Conservation (phyloP, 2,888 invertebrate genomes). For the Chironomus riparius region DNA sequence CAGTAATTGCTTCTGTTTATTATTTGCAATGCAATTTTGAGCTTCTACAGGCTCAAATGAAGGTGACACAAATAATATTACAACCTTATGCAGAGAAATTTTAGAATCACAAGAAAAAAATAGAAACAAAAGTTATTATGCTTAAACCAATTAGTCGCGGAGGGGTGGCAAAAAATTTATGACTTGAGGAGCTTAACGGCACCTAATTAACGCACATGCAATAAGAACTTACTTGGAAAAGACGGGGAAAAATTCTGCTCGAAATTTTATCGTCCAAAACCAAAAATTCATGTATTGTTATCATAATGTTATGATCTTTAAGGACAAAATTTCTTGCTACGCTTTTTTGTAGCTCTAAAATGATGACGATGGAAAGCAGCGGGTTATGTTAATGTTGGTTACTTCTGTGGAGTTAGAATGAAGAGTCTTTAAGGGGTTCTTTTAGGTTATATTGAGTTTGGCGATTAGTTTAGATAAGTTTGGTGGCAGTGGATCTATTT, state of each 20-base stretch:
- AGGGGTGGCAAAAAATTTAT: conserved; percentile 1
- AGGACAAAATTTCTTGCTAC: too few relatives aligned
- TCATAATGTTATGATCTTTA: background rate
- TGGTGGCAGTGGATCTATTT: too few relatives aligned
- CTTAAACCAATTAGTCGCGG: conserved; percentile 14
- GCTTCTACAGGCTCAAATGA: too few relatives aligned
- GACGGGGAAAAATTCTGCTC: background rate
- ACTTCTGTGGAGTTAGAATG: too few relatives aligned
- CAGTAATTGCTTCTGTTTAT: too few relatives aligned
- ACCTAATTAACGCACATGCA: conserved; percentile 22
- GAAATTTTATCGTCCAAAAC: background rate
- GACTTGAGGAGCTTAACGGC: background rate
- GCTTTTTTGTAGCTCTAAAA: too few relatives aligned
- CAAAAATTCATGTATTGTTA: background rate
- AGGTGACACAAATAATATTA: background rate
- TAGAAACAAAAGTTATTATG: background rate
- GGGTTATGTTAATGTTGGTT: too few relatives aligned
- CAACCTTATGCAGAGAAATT: background rate
- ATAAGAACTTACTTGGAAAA: background rate
- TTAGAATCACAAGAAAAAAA: background rate
- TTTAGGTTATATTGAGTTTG: too few relatives aligned
- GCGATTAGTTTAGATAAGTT: too few relatives aligned
- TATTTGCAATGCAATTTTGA: too few relatives aligned
- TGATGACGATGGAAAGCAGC: too few relatives aligned
- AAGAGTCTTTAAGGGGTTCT: too few relatives aligned